A percentile compares a stretch with the other conserved stretches of the same genome.
phyloP scores from a whole-genome alignment of 1,140 invertebrate species.

The Stenopsyche tienmushanensis region DNA sequence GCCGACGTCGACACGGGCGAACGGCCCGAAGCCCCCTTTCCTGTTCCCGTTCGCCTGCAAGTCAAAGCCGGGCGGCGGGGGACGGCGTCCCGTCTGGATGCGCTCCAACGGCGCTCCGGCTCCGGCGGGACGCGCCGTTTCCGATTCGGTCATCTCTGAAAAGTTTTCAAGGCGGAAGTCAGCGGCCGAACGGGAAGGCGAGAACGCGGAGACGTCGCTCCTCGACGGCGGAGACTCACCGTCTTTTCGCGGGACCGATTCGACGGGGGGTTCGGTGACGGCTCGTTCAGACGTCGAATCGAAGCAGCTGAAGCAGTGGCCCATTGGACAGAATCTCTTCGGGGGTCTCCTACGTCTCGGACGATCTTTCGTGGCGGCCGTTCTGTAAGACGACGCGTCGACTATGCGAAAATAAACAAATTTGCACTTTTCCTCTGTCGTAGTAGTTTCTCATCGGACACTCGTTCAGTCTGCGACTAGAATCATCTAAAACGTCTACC shows the following conservation, averaged over 20 bases:
- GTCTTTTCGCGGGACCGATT: slow-evolving; percentile 61
- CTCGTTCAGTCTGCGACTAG: slow-evolving; percentile 36
- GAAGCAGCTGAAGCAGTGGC: slow-evolving; percentile 76
- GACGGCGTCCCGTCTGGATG: slow-evolving; percentile 56
- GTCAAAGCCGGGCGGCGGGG: slow-evolving; percentile 52
- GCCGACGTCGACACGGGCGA: slow-evolving; percentile 50
- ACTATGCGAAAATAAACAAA: no score
- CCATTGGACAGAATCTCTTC: slow-evolving; percentile 63
- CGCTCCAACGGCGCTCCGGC: slow-evolving; percentile 53
- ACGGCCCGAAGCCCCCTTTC: slow-evolving; percentile 55
- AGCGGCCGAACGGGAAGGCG: no score
- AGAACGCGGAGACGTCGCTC: no score
- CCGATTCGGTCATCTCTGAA: slow-evolving; percentile 62
- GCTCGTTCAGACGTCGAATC: slow-evolving; percentile 65
- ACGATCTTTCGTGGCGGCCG: background rate
- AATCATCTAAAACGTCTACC: slow-evolving; percentile 39
- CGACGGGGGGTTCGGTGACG: slow-evolving; percentile 56
- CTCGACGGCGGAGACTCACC: slow-evolving; percentile 53
- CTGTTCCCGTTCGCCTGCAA: slow-evolving; percentile 54
- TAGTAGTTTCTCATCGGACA: slow-evolving; percentile 29
- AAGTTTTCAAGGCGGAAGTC: slow-evolving; percentile 21
- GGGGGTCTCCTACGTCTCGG: slow-evolving; percentile 18
- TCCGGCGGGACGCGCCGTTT: slow-evolving; percentile 52
- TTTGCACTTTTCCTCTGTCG: slow-evolving; percentile 26
- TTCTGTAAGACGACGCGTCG: no score